Conservation (phyloP, 2,797 vertebrate genomes). For the Perodicticus potto region DNA sequence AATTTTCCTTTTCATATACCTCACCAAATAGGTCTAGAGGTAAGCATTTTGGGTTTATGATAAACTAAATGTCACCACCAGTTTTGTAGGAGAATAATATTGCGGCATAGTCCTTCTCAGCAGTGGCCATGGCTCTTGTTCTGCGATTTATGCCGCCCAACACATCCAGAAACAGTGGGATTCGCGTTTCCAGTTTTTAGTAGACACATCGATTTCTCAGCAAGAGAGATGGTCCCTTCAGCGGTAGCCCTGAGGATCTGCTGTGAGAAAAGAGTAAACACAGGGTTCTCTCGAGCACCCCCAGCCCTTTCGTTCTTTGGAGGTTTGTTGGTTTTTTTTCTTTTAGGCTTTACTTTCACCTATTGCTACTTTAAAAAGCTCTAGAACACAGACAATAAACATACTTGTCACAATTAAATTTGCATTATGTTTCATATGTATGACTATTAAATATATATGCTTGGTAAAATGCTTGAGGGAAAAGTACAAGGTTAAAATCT, state of each 20-base stretch:
- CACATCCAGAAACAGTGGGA: not conserved
- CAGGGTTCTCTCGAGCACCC: not conserved
- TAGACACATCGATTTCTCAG: not conserved
- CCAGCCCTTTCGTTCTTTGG: not conserved
- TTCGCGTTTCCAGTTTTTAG: not conserved
- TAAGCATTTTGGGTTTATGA: not conserved
- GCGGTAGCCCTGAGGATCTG: not conserved
- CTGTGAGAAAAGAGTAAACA: not conserved
- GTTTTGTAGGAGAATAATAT: not conserved
- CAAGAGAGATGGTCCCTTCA: not conserved
- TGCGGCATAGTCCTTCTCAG: not conserved
- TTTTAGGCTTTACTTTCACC: not conserved
- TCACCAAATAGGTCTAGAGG: constrained; percentile 13
- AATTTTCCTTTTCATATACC: not conserved
- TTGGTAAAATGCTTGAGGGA: not conserved
- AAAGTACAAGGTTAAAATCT: not conserved
- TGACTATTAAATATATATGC: not conserved
- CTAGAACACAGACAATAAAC: not conserved
- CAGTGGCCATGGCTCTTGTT: not conserved
- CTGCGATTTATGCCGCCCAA: not conserved
- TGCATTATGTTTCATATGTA: not conserved
- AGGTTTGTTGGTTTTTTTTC: not conserved
- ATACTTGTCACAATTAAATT: not conserved
- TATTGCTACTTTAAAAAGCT: not conserved
- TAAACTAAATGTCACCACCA: constrained; percentile 16